Evolutionary conservation across 2,888 invertebrate genomes (phyloP), one percentile per base, ranked within the genome.

Genomic region (Elysia crispata): DNA sequence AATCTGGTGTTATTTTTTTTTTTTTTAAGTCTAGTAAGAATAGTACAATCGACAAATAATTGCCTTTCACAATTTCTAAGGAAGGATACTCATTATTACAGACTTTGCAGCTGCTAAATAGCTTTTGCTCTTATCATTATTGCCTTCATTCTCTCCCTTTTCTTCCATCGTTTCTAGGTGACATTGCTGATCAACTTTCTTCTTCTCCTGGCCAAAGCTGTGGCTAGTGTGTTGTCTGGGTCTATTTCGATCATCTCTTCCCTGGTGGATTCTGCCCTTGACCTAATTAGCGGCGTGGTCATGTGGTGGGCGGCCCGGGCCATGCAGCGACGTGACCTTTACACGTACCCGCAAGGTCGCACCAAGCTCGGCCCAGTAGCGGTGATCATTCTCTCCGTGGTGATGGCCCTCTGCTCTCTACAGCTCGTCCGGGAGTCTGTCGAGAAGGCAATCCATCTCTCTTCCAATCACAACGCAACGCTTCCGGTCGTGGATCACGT

Each of bases 161-260:
- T 41, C 41, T 41, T 41, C 5, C 41, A 3, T 41, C 41, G 41
- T 41, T 41, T 41, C 5, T 67, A 79, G 57, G 50, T 80, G 25
- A 80, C 80, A 1, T 69, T 90, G 20, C 25, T 76, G 20, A 23
- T 80, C 23, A 80, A 80, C 50, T 31, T 80, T 23, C 41, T 70
- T 1, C 86, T 93, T 30, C 86, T 93, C 82, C 79, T 91, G 0
- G 91, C 89, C n/a, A 93, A 93, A 85, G 83, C 87, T 13, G 88
- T 91, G 18, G 93, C 93, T 8, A 91, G 92, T 1, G 90, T 87
- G 1, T 67, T 93, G 76, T 93, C 93, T 15, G 93, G 93, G 3
- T 93, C 93, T 6, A 89, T 93, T 50, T 90, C 93, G 5, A 91
- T 93, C 81, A 91, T 93, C 74, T 93, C 93, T 18, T 92, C 92